Base-by-base conservation (phyloP, 2,113 vertebrate genomes). In the Lasiurus cinereus region DNA sequence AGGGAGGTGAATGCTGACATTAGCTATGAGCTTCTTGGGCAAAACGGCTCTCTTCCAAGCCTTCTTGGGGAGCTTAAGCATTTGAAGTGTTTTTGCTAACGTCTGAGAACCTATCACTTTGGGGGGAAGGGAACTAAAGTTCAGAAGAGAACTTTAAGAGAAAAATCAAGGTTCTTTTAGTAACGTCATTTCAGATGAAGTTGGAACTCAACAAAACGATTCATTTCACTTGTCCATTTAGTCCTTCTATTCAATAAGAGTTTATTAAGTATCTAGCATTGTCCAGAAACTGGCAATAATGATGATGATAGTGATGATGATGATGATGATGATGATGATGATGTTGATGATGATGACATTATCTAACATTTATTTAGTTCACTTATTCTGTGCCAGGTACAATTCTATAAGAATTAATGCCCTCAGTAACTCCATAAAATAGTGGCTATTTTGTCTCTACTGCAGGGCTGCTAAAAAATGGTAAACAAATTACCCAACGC, bases 1-100 rank as follows among this genome's bases (percentile, higher is more conserved):
- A 91, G 96, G 96, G 94, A 96, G 79, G 94, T 83, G 78, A 91
- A 95, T 95, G 94, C 83, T 76, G 88, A 85, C 77, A 88, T 77
- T 15, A 79, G 86, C 73, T 96, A 73, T 96, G 92, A 95, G 92
- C 64, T 83, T 97, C 73, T 15, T 93, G 94, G 96, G 73, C 88
- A 95, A 91, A 96, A 93, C 66, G 22, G 85, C 91, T 88, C 70
- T 92, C 78, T 95, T 95, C 91, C 82, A 85, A 95, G 77, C 22
- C 15, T 82, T 84, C 90, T 90, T 66, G 56, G 91, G 83, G 86
- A 4, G 0, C 43, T 74, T 85, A 79, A 83, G 67, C 19, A 66
- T 97, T 43, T 67, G 66, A 66, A 94, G 82, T 90, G 92, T 88
- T 95, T 95, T 85, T 93, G 83, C 90, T 97, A 90, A 93, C 0